Evolutionary conservation across 2,888 invertebrate genomes (phyloP), one percentile per base, ranked within the genome.

Genomic region (Trissolcus brochymenae): DNA sequence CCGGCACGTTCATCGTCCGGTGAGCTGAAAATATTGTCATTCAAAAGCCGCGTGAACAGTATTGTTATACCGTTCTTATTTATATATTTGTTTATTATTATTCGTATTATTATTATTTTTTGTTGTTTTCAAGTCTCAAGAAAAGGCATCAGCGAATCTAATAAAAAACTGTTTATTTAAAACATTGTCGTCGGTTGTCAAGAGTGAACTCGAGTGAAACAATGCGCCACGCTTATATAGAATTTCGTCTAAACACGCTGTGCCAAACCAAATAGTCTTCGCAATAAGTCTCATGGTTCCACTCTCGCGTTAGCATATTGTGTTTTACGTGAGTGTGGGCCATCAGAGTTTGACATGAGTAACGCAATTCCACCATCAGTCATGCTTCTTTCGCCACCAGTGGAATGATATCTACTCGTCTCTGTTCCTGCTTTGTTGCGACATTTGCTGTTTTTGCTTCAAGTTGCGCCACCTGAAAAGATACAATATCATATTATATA

Each of bases 1-100:
- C 82, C 82, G 82, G 81, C 82, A 82, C 82, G 81, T 84, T 83
- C 80, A 82, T 83, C 82, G 82, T 81, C 83, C 81, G 81, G 79
- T 82, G 79, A 81, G 74, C 74, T 74, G 51, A 56, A 74, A 78
- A 61, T 74, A 74, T 78, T 78, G 78, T 74, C 65, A 54, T 35
- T 55, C 61, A 71, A 67, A 78, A 71, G 54, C 78, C 74, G 71
- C 64, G 49, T 68, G 72, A 67, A 68, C 73, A 68, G 65, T 68
- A 60, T 68, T 73, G 76, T 70, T 19, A 60, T 71, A 49, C 71
- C 57, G 7, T 46, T 54, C 49, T 70, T 46, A 7, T 46, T 51
- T 29, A 11, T 43, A 21, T 54, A n/a, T 11, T 46, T 43, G 14
- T 41, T 51, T 41, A 21, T 43, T 29, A 13, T 41, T 29, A 40